Evolutionary conservation across 2,888 invertebrate species (phyloP).

Genomic region (Cylloceria caligata): DNA sequence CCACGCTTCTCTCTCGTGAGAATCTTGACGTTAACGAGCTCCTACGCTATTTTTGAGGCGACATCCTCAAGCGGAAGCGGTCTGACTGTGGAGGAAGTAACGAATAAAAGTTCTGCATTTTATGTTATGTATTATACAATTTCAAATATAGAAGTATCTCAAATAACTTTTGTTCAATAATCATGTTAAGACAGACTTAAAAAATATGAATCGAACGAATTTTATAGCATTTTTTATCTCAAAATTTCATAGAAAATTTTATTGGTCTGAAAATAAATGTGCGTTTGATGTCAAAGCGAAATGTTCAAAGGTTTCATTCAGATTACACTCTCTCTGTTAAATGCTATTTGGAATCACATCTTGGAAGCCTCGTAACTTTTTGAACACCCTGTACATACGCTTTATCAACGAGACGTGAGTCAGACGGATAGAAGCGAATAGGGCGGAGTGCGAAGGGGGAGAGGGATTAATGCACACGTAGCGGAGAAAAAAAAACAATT

Average conservation of each 20-base stretch:
- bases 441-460: no score
- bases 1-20: conserved; percentile 49
- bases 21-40: conserved; percentile 65
- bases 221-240: neutral
- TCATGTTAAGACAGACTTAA: neutral
- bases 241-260: neutral
- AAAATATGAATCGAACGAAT: neutral
- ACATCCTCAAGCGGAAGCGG: conserved; percentile 60
- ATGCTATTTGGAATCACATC: neutral
- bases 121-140: no score
- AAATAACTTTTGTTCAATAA: no score
- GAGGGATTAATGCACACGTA: conserved; percentile 38
- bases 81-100: conserved; percentile 31
- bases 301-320: no score
- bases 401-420: conserved; percentile 47
- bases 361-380: conserved; percentile 31
- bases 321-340: no score
- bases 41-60: conserved; percentile 60
- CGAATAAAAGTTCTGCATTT: conserved; percentile 3
- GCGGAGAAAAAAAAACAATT: conserved; percentile 75
- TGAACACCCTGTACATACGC: conserved; percentile 43
- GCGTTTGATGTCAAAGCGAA: neutral
- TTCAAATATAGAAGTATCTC: no score
- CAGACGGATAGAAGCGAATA: no score
- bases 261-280: neutral